These are phyloP conservation scores for Strix aluco DNA, from an alignment of 2,113 vertebrate genomes.

Conservation along the genomic window DNA sequence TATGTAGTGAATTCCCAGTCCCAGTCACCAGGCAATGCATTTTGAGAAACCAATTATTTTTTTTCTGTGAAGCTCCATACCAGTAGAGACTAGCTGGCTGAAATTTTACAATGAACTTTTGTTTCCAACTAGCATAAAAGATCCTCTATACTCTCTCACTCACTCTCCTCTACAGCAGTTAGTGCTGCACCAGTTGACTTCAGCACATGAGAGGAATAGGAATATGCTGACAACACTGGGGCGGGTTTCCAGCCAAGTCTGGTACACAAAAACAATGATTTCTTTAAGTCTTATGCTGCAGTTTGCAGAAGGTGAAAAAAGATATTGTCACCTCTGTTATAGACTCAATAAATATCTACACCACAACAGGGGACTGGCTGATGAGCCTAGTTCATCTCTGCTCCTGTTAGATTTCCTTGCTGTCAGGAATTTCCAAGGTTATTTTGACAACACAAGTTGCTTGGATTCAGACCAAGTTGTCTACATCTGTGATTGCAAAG, in stretches of 20 bases:
- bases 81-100: background rate
- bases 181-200: background rate
- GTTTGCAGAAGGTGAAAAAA: background rate
- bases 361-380: background rate
- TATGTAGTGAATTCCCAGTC: background rate
- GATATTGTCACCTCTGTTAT: background rate
- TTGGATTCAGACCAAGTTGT: slow-evolving; percentile 19
- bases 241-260: background rate
- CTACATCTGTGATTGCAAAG: slow-evolving; percentile 4
- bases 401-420: background rate
- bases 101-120: background rate
- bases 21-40: background rate
- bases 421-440: slow-evolving; percentile 32
- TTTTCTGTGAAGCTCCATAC: background rate
- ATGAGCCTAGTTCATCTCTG: background rate
- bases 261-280: background rate
- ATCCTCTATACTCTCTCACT: background rate
- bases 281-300: background rate
- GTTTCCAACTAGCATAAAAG: background rate
- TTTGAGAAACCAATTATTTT: background rate
- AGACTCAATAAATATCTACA: background rate
- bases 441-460: slow-evolving; percentile 28
- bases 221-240: background rate
- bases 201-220: background rate
- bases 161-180: background rate